Evolutionary conservation across 2,113 vertebrate genomes (phyloP), one percentile per base, ranked within the genome.

Genomic region (Damaliscus lunatus): DNA sequence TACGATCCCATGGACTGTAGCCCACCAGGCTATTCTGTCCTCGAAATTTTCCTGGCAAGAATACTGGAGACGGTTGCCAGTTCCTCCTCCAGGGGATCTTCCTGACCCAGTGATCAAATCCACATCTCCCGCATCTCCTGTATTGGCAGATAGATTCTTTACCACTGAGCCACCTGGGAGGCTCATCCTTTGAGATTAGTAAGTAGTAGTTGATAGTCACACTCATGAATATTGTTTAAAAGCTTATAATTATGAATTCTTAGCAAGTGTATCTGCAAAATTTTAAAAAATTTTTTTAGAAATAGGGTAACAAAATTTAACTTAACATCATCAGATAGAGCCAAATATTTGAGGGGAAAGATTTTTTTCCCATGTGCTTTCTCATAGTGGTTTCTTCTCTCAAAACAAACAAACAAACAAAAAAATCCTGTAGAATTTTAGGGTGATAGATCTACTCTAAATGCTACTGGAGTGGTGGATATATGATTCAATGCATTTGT

Each of bases 321-420:
- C n/a, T 91, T 88, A 90, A 78, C 48, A 96, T 64, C 31, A 92
- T 77, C 59, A 94, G 16, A 77, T 11, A 91, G 23, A 91, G 55
- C 19, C 57, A 84, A 93, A 88, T 91, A 80, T 62, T 50, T 88
- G 16, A 2, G 7, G 13, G 43, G 12, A 71, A 59, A 33, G 3
- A 36, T 52, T 43, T 95, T 50, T 95, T 55, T 87, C 95, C 78
- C 29, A 7, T 6, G 15, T 64, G 50, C 5, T 88, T 83, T 95
- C 19, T 77, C 33, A 52, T 27, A 57, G 59, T 36, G 91, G 16
- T 80, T 43, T 50, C 36, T 16, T 43, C 87, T 93, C 87, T 93
- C 29, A 46, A 95, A 85, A 67, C 8, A 36, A n/a, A n/a, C 7
- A 64, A 67, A 62, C 13, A 33, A 62, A 16, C 1, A 36, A 67